A percentile compares a stretch with the other conserved stretches of the same genome.
Conservation (phyloP, 1,140 invertebrate genomes). For the Sitobion miscanthi region DNA sequence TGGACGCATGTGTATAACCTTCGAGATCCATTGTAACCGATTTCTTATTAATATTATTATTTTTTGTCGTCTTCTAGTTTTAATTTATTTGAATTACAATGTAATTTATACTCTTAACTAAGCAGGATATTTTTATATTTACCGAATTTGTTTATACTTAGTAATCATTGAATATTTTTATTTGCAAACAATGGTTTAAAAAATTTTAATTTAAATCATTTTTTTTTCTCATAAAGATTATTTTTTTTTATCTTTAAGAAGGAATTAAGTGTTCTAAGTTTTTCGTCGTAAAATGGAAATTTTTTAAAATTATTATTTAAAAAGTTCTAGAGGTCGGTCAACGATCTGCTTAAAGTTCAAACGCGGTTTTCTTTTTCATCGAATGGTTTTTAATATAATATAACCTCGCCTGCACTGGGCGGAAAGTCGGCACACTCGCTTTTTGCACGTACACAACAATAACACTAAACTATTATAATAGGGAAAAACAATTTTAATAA, state of each 20-base stretch:
- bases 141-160: not conserved
- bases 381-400: too few relatives aligned
- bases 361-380: too few relatives aligned
- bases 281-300: not conserved
- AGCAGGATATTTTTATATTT: not conserved
- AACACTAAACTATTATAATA: not conserved
- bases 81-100: too few relatives aligned
- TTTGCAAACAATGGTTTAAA: not conserved
- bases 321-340: too few relatives aligned
- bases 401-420: too few relatives aligned
- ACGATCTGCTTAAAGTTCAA: too few relatives aligned
- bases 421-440: not conserved
- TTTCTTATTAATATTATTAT: not conserved
- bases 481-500: not conserved
- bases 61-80: not conserved
- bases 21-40: not conserved
- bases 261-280: not conserved
- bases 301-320: not conserved
- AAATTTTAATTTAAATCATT: too few relatives aligned
- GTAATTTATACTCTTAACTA: not conserved
- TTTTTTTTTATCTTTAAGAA: not conserved
- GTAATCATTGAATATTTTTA: not conserved
- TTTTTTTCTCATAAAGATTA: not conserved
- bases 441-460: not conserved
- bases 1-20: not conserved